Evolutionary conservation across 2,888 invertebrate genomes (phyloP).

Genomic region (Xylocampa areola): DNA sequence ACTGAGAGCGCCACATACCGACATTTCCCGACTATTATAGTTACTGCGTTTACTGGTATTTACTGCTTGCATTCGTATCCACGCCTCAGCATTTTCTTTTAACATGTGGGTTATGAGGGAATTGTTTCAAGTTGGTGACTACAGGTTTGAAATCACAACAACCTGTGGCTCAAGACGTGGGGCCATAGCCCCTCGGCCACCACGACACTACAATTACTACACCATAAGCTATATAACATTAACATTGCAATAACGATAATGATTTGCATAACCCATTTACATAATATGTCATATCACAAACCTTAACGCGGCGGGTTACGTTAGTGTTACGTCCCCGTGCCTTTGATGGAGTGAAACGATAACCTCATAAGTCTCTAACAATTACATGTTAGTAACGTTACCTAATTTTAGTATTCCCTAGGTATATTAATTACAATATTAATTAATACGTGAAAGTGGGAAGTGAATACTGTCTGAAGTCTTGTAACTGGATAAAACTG

Average conservation of each 20-base stretch:
- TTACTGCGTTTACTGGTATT: neutral
- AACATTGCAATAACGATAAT: constrained; percentile 6
- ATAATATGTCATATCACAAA: constrained; percentile 10
- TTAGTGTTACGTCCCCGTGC: constrained; percentile 52
- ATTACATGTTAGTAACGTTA: constrained; percentile 28
- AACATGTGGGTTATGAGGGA: constrained; percentile 13
- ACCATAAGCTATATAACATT: neutral
- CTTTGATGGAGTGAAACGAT: constrained; percentile 66
- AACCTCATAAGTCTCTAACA: constrained; percentile 43
- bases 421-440: constrained; percentile 21
- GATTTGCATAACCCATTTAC: constrained; percentile 24
- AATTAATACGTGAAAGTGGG: constrained; percentile 4
- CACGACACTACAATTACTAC: neutral
- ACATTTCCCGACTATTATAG: constrained; percentile 8
- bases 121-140: constrained; percentile 3
- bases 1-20: constrained; percentile 6
- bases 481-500: too few species aligned
- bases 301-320: constrained; percentile 46
- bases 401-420: constrained; percentile 46
- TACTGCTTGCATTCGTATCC: constrained; percentile 15
- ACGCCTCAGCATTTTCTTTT: constrained; percentile 14
- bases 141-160: too few species aligned
- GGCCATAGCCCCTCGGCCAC: too few species aligned
- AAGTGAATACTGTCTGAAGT: too few species aligned
- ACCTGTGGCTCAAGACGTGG: too few species aligned